A percentile compares a stretch with the other conserved stretches of the same genome.
phyloP scores from a whole-genome alignment of 2,797 vertebrate genomes.

The Crocodylus rhombifer region DNA sequence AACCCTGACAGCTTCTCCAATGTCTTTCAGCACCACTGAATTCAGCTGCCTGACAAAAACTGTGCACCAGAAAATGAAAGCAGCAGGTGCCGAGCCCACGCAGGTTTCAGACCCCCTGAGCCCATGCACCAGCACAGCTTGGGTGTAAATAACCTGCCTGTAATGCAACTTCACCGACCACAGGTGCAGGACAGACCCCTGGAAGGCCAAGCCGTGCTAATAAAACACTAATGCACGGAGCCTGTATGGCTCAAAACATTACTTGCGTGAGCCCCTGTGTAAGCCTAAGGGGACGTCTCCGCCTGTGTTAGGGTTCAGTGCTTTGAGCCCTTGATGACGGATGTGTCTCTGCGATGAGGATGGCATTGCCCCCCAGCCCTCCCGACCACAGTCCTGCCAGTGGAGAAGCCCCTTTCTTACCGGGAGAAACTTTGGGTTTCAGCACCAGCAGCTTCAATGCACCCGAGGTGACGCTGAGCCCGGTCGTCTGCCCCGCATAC shows the following conservation, averaged over 20 bases:
- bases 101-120: background rate
- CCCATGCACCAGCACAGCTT: background rate
- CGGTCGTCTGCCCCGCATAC: constrained; percentile 82
- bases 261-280: background rate
- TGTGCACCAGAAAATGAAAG: background rate
- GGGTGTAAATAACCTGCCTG: background rate
- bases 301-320: too few relatives aligned
- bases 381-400: background rate
- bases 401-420: constrained; percentile 72
- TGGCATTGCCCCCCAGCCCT: too few relatives aligned
- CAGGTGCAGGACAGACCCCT: background rate
- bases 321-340: too few relatives aligned
- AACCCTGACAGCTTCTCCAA: background rate
- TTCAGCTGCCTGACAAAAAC: too few relatives aligned
- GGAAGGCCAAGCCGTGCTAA: fast-evolving
- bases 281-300: too few relatives aligned
- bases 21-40: background rate
- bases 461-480: constrained; percentile 88
- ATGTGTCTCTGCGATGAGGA: too few relatives aligned
- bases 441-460: constrained; percentile 86
- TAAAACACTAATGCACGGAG: fast-evolving
- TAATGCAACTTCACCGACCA: background rate
- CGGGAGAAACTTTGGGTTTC: constrained; percentile 86
- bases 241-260: background rate
- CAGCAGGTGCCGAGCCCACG: background rate